Percentiles rank a stretch among this genome's conserved stretches.
Conservation (phyloP, 2,113 vertebrate genomes). For the Salminus brasiliensis region DNA sequence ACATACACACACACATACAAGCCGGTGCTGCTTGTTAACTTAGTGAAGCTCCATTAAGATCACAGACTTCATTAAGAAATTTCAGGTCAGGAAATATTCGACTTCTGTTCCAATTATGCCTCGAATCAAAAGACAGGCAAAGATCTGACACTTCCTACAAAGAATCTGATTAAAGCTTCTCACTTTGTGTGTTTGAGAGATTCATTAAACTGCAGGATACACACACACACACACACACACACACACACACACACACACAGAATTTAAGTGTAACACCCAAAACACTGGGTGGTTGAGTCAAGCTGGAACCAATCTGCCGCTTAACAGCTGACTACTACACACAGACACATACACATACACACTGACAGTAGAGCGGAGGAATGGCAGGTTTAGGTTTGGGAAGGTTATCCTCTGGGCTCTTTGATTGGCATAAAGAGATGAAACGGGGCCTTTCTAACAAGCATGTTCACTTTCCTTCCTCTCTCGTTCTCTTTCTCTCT, state of each 20-base stretch:
- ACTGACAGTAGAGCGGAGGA: not conserved
- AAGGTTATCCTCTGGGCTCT: conserved; percentile 43
- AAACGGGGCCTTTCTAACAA: conserved; percentile 54
- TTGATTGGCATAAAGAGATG: conserved; percentile 56
- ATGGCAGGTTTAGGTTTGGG: conserved; percentile 42
- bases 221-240: not conserved
- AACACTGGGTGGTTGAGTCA: conserved; percentile 15
- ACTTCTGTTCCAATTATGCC: conserved; percentile 46
- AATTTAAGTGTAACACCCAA: not conserved
- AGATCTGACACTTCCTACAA: conserved; percentile 39
- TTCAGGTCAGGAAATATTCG: conserved; percentile 26
- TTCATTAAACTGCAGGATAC: conserved; percentile 12
- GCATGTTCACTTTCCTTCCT: conserved; percentile 17
- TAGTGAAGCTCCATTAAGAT: conserved; percentile 24
- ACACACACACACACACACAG: not conserved
- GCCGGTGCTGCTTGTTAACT: conserved; percentile 31
- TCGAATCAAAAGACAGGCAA: conserved; percentile 44
- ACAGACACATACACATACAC: not conserved
- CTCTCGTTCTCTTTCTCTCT: conserved; percentile 1
- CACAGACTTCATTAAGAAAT: conserved; percentile 39
- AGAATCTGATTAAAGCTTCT: conserved; percentile 52
- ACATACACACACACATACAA: not conserved
- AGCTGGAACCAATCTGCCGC: conserved; percentile 2
- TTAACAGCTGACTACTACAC: conserved; percentile 21
- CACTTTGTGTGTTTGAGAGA: not conserved